phyloP scores from a whole-genome alignment of 2,797 vertebrate genomes.

The Micromesistius poutassou region DNA sequence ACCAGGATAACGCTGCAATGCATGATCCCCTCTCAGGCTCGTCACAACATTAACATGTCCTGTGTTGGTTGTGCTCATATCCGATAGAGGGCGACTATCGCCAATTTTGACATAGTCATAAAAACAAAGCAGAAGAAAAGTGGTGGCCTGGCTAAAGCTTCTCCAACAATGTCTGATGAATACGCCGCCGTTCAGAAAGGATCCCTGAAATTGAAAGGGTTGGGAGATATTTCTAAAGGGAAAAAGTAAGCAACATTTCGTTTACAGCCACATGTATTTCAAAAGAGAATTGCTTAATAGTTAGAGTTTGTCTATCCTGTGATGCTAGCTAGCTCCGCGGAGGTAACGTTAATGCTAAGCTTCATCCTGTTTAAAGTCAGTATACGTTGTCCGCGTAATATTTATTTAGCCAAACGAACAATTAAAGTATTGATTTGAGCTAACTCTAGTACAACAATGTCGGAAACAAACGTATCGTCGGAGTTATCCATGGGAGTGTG shows the following conservation, averaged over 20 bases:
- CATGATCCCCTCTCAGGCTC: no score
- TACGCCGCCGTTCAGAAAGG: slow-evolving; percentile 60
- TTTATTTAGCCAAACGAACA: background rate
- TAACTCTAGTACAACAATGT: background rate
- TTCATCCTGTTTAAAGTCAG: background rate
- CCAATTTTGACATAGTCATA: background rate
- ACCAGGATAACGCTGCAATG: background rate
- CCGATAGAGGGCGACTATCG: background rate
- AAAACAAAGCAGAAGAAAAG: background rate
- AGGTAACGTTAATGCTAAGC: background rate
- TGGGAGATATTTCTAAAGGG: slow-evolving; percentile 51
- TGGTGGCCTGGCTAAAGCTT: background rate
- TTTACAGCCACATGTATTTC: background rate
- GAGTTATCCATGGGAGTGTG: no score
- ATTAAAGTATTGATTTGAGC: background rate
- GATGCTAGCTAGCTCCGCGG: background rate
- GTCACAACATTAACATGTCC: background rate
- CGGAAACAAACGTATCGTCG: background rate
- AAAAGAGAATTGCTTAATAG: background rate
- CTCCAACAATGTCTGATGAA: slow-evolving; percentile 70
- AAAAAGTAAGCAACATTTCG: slow-evolving; percentile 63
- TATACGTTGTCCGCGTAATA: background rate
- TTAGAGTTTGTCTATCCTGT: background rate
- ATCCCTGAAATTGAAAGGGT: slow-evolving; percentile 69
- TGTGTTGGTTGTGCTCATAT: background rate